Evolutionary conservation across 2,113 vertebrate genomes (phyloP), one percentile per base, ranked within the genome.

Genomic region (Jaculus jaculus): DNA sequence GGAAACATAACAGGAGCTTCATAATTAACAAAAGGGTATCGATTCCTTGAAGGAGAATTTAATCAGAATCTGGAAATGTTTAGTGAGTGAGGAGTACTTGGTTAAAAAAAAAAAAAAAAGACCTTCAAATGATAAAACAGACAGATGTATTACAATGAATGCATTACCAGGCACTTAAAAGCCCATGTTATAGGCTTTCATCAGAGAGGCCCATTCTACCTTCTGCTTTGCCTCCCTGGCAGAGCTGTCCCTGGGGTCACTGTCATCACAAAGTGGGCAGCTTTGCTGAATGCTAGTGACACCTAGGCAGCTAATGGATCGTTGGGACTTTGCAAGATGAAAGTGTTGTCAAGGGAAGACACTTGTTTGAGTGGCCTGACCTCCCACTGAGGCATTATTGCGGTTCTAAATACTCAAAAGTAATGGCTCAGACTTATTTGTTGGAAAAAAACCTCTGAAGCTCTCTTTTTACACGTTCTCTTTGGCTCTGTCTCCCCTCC

Each of bases 351-450:
- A 84, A 79, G 74, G 69, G 63, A 85, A 74, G 63, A 54, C 54
- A 54, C 54, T 54, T 54, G 10, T 81, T 63, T 80, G 61, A 82
- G 75, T 75, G 58, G 23, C 13, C 66, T 79, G 26, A 75, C 93
- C 79, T 34, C 66, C 39, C 51, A 61, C 7, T 7, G 93, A 95
- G 83, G 77, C 39, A 60, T 13, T 5, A 84, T 1, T 47, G 66
- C 88, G 28, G 23, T 89, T 54, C 87, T 86, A 91, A 86, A 85
- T 66, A 79, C 93, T 89, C 77, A 90, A 79, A 71, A 86, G 60
- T 12, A 58, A 68, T 79, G 39, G 73, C 32, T 88, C 12, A 84
- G 79, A 34, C 18, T 81, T 15, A 42, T 90, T 87, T 90, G 61
- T 80, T 20, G 69, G 72, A 18, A 10, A 51, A 66, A 68, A 39